Conservation (phyloP, 2,797 vertebrate genomes). For the Tapirus indicus region DNA sequence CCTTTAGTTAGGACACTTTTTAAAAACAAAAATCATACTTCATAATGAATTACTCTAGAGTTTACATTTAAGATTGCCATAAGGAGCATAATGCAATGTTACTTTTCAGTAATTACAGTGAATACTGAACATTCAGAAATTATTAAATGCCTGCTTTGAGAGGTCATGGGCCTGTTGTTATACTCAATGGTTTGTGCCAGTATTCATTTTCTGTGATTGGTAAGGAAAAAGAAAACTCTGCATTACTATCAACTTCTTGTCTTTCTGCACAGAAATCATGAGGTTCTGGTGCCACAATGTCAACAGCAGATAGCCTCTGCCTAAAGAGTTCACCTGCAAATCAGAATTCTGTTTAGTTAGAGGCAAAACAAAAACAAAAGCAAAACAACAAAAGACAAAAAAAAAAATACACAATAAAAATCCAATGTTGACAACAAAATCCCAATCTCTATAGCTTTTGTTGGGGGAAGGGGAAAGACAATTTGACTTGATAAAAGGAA, state of each 20-base stretch:
- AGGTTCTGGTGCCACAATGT: conserved; percentile 86
- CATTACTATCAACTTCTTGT: conserved; percentile 81
- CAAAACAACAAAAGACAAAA: not conserved
- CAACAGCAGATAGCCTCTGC: conserved; percentile 80
- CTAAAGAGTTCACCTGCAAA: conserved; percentile 83
- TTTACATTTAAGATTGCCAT: not conserved
- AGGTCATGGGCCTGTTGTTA: conserved; percentile 28
- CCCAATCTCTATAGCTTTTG: not conserved
- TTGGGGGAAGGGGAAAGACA: too few relatives aligned
- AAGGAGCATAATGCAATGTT: not conserved
- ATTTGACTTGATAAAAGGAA: not conserved
- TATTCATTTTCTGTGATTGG: conserved; percentile 62
- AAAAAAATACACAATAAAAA: not conserved
- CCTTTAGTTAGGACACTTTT: not conserved
- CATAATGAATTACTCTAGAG: conserved; percentile 1
- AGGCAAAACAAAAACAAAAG: conserved; percentile 54
- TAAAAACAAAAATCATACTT: conserved; percentile 41
- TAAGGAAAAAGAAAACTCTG: conserved; percentile 76
- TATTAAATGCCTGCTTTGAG: conserved; percentile 69
- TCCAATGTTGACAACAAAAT: not conserved
- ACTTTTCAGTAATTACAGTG: conserved; percentile 18
- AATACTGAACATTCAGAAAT: conserved; percentile 60
- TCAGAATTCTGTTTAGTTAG: conserved; percentile 77
- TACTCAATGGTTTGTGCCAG: conserved; percentile 68
- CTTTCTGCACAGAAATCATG: conserved; percentile 83